Evolutionary conservation across 2,797 vertebrate species (phyloP), one percentile per base, ranked within the genome.

Genomic region (Anisognathus igniventris): DNA sequence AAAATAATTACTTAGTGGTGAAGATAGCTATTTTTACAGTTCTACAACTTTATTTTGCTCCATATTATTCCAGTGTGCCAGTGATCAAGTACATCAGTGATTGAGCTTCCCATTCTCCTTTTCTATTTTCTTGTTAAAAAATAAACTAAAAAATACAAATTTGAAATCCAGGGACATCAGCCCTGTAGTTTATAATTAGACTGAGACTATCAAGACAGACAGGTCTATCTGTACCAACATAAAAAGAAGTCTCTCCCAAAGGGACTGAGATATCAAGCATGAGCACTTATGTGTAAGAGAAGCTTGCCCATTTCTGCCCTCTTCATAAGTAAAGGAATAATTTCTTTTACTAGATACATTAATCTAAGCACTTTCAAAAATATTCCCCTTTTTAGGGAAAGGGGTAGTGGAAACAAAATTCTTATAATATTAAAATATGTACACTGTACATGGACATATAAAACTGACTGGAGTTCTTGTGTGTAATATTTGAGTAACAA

Each of bases 141-240:
- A 1, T 4, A 30, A 66, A 75, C 11, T 42, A 45, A 90, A 71
- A 65, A 51, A 9, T 15, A 62, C 0, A 2, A 14, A 62, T 64
- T 25, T 44, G 35, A 33, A 47, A 62, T 24, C 12, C 27, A 66
- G 45, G 9, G 6, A 4, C 8, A 54, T 58, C 57, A 39, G 13
- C 71, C 62, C 35, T 66, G 33, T 39, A 67, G 25, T 27, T 91
- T 42, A 31, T 47, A 54, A 10, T 47, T 54, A 51, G 44, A 62
- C 5, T 45, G 24, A 91, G 21, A 66, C 21, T 35, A 28, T 64
- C 23, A 57, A 80, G 57, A 33, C 12, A 70, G 25, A 68, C 14
- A 66, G 13, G 12, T 54, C 31, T 58, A 40, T 27, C 12, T 76
- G 28, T 64, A 48, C 28, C 16, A 75, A 19, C 0, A 0, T 13